Base-by-base conservation (phyloP, 2,888 invertebrate genomes). In the Drosophila kokeensis region DNA sequence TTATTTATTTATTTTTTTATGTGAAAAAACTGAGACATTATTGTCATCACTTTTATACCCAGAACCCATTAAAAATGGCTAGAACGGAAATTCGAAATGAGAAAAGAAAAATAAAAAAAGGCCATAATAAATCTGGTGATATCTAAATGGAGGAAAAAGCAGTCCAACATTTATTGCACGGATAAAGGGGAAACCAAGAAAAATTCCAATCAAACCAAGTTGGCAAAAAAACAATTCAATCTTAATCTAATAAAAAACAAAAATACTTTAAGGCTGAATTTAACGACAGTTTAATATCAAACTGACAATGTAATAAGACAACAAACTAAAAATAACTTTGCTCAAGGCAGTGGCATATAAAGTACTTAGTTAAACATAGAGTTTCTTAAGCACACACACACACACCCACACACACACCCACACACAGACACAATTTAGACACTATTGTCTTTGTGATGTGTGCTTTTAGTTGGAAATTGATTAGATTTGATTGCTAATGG, bases 381-480 rank as follows among this genome's bases (percentile, higher is more conserved):
- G 7, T 45, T 24, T 15, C 24, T 15, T 24, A 45, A 8, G 45
- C 45, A 45, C 4, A 45, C 45, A n/a, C 38, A 38, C 8, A 38
- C 11, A 36, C 36, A 13, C 8, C 10, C 10, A 36, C 3, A 40
- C 1, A 27, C 27, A 8, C 18, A 1, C 4, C 18, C 6, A 24
- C 30, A 55, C 29, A 38, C 34, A 13, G 4, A 29, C 7, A 29
- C 54, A 58, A 48, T 64, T 49, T 32, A 27, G 55, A 38, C 61
- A 73, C 65, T 66, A 62, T 71, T 50, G 58, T 54, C 45, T 36
- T 27, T 57, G 18, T 49, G 48, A 27, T 66, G 65, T 61, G 81
- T 62, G 68, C 83, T 83, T 71, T 83, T 86, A 86, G 83, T 83
- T 83, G 78, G 45, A 64, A 65, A 54, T 75, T 78, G 62, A 80